Conservation (phyloP, 2,113 vertebrate species). For the Psilopogon haemacephalus region DNA sequence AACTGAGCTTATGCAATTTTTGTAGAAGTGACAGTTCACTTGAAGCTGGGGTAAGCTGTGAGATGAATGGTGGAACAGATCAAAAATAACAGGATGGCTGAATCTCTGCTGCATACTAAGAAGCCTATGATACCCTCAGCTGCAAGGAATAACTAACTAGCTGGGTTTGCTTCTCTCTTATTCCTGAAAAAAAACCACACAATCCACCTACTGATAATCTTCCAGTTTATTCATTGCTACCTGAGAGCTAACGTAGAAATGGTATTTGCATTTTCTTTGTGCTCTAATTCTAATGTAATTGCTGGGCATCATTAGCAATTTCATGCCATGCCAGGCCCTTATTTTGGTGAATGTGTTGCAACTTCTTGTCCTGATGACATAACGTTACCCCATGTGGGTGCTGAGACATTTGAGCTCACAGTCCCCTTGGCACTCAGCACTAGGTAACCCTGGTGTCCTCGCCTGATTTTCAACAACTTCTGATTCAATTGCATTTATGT, state of each 20-base stretch:
- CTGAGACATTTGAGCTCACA: not conserved
- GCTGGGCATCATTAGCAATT: not conserved
- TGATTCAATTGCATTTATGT: not conserved
- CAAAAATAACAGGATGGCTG: not conserved
- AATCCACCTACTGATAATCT: not conserved
- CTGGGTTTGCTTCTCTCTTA: not conserved
- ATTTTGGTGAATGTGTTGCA: not conserved
- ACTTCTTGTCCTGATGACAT: not conserved
- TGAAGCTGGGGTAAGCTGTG: not conserved
- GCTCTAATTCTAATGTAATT: not conserved
- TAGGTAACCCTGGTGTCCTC: not conserved
- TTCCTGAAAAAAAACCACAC: not conserved
- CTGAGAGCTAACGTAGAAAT: not conserved
- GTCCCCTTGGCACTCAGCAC: not conserved
- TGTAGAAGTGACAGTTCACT: not conserved
- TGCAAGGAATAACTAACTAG: not conserved
- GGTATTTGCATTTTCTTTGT: not conserved
- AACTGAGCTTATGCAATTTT: not conserved
- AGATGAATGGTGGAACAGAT: not conserved
- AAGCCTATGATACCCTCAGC: not conserved
- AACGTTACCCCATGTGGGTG: not conserved
- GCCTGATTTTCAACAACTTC: not conserved
- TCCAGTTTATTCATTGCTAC: not conserved
- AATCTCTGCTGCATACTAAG: not conserved
- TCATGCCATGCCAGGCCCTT: not conserved